A percentile compares a stretch with the other conserved stretches of the same genome.
These are phyloP conservation scores for Lasioglossum pauxillum DNA, from an alignment of 2,888 invertebrate genomes.

Conservation along the genomic window DNA sequence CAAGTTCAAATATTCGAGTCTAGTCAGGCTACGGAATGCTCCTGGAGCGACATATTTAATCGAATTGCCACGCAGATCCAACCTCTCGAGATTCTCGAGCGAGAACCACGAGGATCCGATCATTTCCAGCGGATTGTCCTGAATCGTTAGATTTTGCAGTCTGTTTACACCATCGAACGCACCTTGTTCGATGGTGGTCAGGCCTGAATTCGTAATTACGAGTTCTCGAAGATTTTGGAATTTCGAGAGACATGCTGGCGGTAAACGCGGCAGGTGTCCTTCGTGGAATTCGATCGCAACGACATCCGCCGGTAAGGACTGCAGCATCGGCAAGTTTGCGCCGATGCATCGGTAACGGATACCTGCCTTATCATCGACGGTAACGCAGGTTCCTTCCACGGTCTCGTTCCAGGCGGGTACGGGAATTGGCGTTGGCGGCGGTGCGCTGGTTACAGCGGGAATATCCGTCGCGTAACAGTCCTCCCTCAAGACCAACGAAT, in stretches of 20 bases:
- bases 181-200: slow-evolving; percentile 66
- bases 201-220: slow-evolving; percentile 71
- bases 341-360: slow-evolving; percentile 70
- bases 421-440: neutral
- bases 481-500: slow-evolving; percentile 54
- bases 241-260: slow-evolving; percentile 57
- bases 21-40: slow-evolving; percentile 66
- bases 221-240: slow-evolving; percentile 72
- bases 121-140: slow-evolving; percentile 70
- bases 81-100: slow-evolving; percentile 61
- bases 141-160: slow-evolving; percentile 70
- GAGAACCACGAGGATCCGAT: slow-evolving; percentile 71
- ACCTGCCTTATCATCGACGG: slow-evolving; percentile 19
- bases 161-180: slow-evolving; percentile 68
- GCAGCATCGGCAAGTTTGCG: slow-evolving; percentile 69
- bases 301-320: slow-evolving; percentile 67
- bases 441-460: neutral
- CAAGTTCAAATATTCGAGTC: slow-evolving; percentile 73
- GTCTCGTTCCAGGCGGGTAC: slow-evolving; percentile 8
- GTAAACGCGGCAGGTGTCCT: slow-evolving; percentile 69
- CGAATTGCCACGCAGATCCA: slow-evolving; percentile 75
- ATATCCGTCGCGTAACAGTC: slow-evolving; percentile 48
- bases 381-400: slow-evolving; percentile 51
- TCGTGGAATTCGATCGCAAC: slow-evolving; percentile 74
- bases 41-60: slow-evolving; percentile 72